These are phyloP conservation scores for Alosa sapidissima DNA, from an alignment of 2,797 vertebrate genomes.

Conservation along the genomic window DNA sequence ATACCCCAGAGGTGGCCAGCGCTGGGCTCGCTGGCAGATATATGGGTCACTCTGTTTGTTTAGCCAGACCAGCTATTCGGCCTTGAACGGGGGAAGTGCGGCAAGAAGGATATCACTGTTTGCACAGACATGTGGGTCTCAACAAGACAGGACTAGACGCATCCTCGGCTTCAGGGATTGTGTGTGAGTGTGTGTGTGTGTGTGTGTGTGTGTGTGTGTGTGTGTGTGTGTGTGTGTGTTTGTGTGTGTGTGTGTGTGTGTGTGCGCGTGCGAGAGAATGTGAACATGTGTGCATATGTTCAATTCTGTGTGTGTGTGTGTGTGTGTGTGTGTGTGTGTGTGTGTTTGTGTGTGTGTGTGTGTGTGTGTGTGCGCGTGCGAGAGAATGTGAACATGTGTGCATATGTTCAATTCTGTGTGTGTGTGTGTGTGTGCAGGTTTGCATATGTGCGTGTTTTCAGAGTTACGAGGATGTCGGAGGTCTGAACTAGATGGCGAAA, in stretches of 20 bases:
- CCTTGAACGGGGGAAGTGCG: slow-evolving; percentile 67
- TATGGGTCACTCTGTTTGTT: slow-evolving; percentile 68
- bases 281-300: neutral
- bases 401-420: neutral
- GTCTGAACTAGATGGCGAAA: neutral
- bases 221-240: neutral
- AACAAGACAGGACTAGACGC: slow-evolving; percentile 46
- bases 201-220: neutral
- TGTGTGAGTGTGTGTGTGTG: neutral
- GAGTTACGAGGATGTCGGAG: neutral
- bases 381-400: neutral
- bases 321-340: neutral
- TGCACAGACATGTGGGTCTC: slow-evolving; percentile 67
- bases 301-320: neutral
- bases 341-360: neutral
- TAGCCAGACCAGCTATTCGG: slow-evolving; percentile 60
- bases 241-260: neutral
- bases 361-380: neutral
- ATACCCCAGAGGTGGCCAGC: slow-evolving; percentile 55
- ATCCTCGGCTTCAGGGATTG: neutral
- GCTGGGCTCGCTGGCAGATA: slow-evolving; percentile 62
- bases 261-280: neutral
- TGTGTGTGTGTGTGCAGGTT: neutral
- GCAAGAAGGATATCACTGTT: slow-evolving; percentile 73
- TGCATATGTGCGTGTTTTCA: neutral